Evolutionary conservation across 2,888 invertebrate species (phyloP), one percentile per base, ranked within the genome.

Genomic region (Meta bourneti): DNA sequence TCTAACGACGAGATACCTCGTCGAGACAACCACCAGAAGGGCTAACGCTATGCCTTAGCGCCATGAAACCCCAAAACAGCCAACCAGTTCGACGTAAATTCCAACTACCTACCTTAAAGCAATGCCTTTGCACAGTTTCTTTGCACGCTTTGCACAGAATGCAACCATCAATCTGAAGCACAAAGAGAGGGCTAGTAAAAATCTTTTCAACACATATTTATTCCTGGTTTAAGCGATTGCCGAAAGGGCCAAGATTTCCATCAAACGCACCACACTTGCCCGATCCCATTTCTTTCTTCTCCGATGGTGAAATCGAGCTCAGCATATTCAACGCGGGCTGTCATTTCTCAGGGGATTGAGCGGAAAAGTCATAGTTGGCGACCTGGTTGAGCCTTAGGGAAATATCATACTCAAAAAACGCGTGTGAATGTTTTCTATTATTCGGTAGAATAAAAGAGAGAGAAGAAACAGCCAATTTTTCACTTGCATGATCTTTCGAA

Each of bases 341-440:
- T 71, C 75, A 75, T 74, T 72, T 19, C 74, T 81, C 81, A 81
- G 49, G 61, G 54, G 80, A 88, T 75, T 88, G 16, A n/a, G 8
- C 49, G 9, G 9, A 16, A 19, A 71, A 71, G 74, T 48, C 54
- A 77, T 20, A 87, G 74, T 74, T 74, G 71, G 48, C 70, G 70
- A 78, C 78, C 78, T 52, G 19, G 79, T 49, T 52, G 51, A 79
- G 52, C 79, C 54, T 20, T 78, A n/a, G 86, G 84, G 71, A 80
- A 87, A 87, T 87, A 74, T 52, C 54, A 51, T 70, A 81, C 72
- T 88, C 54, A 75, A 88, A 74, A 75, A 88, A 71, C 80, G 72
- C 80, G 72, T 78, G 72, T 72, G 87, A 78, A 87, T 79, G 72
- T 81, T 88, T 81, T 88, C 88, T 88, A 81, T 88, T 88, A 88